Evolutionary conservation across 2,113 vertebrate species (phyloP).

Genomic region (Pangasianodon hypophthalmus): DNA sequence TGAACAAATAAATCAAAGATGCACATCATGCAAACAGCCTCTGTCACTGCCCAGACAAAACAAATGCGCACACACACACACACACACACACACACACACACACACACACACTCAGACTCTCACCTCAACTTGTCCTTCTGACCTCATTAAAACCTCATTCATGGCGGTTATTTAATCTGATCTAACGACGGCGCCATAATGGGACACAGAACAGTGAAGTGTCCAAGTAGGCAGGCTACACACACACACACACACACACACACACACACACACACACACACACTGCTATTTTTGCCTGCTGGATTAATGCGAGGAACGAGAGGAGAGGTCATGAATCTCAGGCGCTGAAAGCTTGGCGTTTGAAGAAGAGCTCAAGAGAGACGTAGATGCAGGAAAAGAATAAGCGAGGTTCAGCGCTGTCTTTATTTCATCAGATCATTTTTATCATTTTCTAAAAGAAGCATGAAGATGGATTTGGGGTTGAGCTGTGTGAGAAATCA

Average conservation of each 20-base stretch:
- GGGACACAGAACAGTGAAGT: background rate
- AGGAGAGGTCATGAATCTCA: slow-evolving; percentile 27
- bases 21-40: background rate
- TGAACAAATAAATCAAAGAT: too few species aligned
- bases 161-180: slow-evolving; percentile 14
- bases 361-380: background rate
- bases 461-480: background rate
- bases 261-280: slow-evolving; percentile 12
- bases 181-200: slow-evolving; percentile 15
- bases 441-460: background rate
- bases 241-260: slow-evolving; percentile 12
- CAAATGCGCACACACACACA: background rate
- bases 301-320: slow-evolving; percentile 36
- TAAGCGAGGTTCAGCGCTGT: background rate
- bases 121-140: slow-evolving; percentile 19
- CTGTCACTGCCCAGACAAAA: background rate
- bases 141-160: slow-evolving; percentile 35
- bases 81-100: background rate
- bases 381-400: background rate
- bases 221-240: background rate
- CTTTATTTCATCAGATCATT: background rate
- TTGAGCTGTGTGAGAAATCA: background rate
- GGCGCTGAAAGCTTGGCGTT: slow-evolving; percentile 20
- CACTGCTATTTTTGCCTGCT: slow-evolving; percentile 36
- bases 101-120: slow-evolving; percentile 12